Evolutionary conservation across 2,113 vertebrate species (phyloP).

Genomic region (Ramphastos sulfuratus): DNA sequence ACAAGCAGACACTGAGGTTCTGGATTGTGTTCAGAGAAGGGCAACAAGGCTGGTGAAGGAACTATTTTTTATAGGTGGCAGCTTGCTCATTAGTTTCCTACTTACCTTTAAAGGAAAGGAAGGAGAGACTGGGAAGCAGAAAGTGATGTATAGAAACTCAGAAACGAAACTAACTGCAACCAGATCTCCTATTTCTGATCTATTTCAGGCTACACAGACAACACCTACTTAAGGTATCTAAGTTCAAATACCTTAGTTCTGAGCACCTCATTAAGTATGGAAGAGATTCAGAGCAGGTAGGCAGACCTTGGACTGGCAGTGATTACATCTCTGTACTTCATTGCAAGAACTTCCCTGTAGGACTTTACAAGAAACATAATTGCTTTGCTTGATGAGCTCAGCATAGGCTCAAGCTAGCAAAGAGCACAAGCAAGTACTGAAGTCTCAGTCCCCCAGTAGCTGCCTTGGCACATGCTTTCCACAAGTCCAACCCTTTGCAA

Average conservation of each 20-base stretch:
- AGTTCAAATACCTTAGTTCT: not conserved
- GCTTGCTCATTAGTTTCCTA: not conserved
- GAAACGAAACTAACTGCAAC: not conserved
- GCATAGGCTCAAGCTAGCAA: not conserved
- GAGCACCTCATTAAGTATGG: accelerated
- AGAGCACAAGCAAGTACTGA: not conserved
- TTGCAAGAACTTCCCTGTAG: not conserved
- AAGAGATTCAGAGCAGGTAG: not conserved
- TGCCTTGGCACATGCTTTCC: not conserved
- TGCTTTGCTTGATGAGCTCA: not conserved
- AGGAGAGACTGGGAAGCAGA: not conserved
- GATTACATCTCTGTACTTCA: not conserved
- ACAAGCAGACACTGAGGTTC: too few relatives aligned
- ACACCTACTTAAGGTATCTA: not conserved
- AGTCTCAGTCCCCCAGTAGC: not conserved
- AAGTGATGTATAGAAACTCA: not conserved
- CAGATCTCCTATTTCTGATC: not conserved
- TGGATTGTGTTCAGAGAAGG: too few relatives aligned
- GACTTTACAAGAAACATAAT: not conserved
- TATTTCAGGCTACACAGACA: not conserved
- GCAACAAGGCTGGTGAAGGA: too few relatives aligned
- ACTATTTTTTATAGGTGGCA: not conserved
- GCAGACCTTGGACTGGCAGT: not conserved
- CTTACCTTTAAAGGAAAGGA: not conserved
- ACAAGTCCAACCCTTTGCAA: not conserved